Conservation (phyloP, 2,113 vertebrate species). For the Delphinapterus leucas region DNA sequence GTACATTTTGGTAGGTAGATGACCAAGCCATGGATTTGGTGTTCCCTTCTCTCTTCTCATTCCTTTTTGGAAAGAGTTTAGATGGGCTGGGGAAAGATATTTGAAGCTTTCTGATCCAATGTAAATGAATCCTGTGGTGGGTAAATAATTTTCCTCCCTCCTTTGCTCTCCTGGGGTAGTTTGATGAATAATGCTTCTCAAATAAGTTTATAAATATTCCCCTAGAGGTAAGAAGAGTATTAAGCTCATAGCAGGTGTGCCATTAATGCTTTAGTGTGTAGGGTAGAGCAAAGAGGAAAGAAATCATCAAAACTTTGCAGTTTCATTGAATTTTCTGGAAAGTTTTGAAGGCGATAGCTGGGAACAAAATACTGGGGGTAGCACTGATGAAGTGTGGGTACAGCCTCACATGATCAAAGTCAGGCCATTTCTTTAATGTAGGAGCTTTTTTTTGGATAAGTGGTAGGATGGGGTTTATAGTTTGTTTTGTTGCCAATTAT, state of each 20-base stretch:
- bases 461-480: background rate
- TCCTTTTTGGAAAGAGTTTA: conserved; percentile 64
- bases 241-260: conserved; percentile 59
- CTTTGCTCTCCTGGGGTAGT: conserved; percentile 61
- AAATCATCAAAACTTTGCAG: background rate
- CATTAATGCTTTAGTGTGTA: background rate
- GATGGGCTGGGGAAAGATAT: conserved; percentile 62
- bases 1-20: conserved; percentile 53
- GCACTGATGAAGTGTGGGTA: background rate
- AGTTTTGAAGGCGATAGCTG: background rate
- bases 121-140: conserved; percentile 72
- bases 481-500: background rate
- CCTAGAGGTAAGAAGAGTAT: conserved; percentile 50
- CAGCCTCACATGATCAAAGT: background rate
- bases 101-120: conserved; percentile 65
- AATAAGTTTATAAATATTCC: conserved; percentile 53
- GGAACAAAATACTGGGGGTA: background rate
- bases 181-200: conserved; percentile 69
- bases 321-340: conserved; percentile 42
- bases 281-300: background rate
- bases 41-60: conserved; percentile 61
- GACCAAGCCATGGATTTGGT: conserved; percentile 65
- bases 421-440: background rate
- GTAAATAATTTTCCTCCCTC: conserved; percentile 63
- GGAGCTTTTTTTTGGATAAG: background rate